These are phyloP conservation scores for Uria lomvia DNA, from an alignment of 2,113 vertebrate genomes.

Conservation along the genomic window DNA sequence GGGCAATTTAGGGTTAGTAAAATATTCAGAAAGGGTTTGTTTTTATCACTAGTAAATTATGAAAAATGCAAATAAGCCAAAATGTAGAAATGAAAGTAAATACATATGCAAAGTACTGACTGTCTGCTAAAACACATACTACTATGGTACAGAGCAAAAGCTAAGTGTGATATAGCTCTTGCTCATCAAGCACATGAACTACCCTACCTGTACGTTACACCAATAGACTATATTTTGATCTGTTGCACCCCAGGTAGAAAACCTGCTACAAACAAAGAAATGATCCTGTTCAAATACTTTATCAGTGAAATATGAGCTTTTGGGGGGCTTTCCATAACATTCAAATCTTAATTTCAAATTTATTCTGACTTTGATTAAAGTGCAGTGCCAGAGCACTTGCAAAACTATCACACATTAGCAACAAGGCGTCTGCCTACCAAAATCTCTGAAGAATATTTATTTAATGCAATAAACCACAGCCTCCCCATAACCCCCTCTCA, in stretches of 20 bases:
- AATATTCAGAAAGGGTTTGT: background rate
- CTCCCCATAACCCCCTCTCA: background rate
- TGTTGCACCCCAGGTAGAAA: background rate
- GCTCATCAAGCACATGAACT: background rate
- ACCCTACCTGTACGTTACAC: background rate
- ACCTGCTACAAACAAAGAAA: background rate
- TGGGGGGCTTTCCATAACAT: background rate
- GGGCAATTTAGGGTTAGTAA: background rate
- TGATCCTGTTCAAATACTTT: background rate
- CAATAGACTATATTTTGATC: background rate
- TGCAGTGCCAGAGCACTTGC: background rate
- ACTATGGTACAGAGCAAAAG: background rate
- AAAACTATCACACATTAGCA: background rate
- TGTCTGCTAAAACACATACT: background rate
- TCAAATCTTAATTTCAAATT: background rate
- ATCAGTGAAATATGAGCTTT: background rate
- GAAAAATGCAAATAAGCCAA: background rate
- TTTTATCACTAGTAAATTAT: background rate
- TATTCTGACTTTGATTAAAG: background rate
- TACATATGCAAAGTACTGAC: background rate
- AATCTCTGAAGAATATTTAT: background rate
- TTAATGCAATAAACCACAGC: background rate
- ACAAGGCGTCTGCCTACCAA: background rate
- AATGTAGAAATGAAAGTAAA: background rate
- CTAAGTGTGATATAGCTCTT: background rate